Evolutionary conservation across 2,797 vertebrate genomes (phyloP), one percentile per base, ranked within the genome.

Genomic region (Decapterus maruadsi): DNA sequence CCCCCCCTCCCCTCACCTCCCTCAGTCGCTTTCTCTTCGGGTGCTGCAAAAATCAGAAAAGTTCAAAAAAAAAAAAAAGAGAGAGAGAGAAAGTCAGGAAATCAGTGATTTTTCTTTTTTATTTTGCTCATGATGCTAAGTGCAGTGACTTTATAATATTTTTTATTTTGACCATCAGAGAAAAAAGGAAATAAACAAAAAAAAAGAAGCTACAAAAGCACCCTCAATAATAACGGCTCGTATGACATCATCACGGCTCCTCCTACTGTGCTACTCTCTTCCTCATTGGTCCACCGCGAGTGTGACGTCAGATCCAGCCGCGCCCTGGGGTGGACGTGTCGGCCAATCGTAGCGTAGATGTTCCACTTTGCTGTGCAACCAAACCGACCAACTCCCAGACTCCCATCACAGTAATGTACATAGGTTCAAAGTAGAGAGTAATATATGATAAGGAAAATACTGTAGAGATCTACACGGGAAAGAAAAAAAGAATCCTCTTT

Each of bases 371-470:
- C 87, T 85, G 79, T 81, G 66, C 82, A 86, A 87, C 82, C 90
- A 91, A 91, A 86, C 87, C 20, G 70, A 79, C 80, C 78, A 77
- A 81, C 76, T 82, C 80, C 70, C 80, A 66, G 78, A 71, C 87
- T 81, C 87, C 87, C 86, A 76, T 87, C 87, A 90, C 90, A 84
- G 79, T 89, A 86, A 92, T 95, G 95, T 95, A 95, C 89, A 96
- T 95, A 95, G 63, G 84, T 90, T 90, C 89, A 93, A 88, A 92
- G 92, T 94, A 95, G 94, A 95, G 91, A 94, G 93, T 95, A 95
- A 95, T 95, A 95, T 95, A 95, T 95, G 91, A 93, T 88, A 90
- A 92, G 88, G 87, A 91, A 92, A 92, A 93, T 92, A 90, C 83
- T 93, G 83, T 91, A 91, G 90, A 86, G 84, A 86, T 78, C 71